A percentile compares a stretch with the other conserved stretches of the same genome.
phyloP scores from a whole-genome alignment of 2,797 vertebrate species.

The Fratercula arctica region DNA sequence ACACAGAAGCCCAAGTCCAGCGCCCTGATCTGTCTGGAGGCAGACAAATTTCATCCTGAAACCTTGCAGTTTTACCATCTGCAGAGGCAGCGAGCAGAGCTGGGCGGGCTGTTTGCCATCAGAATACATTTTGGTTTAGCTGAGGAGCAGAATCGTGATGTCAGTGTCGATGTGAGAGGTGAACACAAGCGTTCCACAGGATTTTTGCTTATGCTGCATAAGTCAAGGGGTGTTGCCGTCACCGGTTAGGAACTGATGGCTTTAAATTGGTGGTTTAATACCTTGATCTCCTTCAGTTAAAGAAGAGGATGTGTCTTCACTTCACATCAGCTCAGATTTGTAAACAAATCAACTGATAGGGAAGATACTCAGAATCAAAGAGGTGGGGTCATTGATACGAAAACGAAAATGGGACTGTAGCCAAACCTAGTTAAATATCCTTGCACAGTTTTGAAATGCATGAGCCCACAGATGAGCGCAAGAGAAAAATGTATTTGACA shows the following conservation, averaged over 20 bases:
- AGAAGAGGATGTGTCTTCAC: conserved; percentile 14
- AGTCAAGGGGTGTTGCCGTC: conserved; percentile 56
- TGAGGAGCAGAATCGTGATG: conserved; percentile 63
- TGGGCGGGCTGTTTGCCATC: conserved; percentile 63
- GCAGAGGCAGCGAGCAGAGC: conserved; percentile 58
- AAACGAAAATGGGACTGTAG: neutral
- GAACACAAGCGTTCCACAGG: conserved; percentile 55
- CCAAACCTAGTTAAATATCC: conserved; percentile 1
- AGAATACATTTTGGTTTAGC: conserved; percentile 54
- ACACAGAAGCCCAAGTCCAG: conserved; percentile 17
- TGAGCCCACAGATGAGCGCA: neutral
- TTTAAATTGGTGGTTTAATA: conserved; percentile 66
- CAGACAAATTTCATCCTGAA: conserved; percentile 59
- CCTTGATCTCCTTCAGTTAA: conserved; percentile 58
- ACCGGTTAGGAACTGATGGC: conserved; percentile 50
- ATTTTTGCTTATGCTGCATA: conserved; percentile 52
- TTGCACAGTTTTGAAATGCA: neutral
- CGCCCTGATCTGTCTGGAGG: conserved; percentile 34
- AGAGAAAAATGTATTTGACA: neutral
- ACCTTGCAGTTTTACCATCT: conserved; percentile 68
- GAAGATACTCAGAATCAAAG: conserved; percentile 44
- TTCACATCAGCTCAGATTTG: conserved; percentile 58
- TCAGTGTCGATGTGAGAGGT: conserved; percentile 64
- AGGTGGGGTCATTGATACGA: neutral
- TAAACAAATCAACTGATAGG: conserved; percentile 56